Evolutionary conservation across 2,888 invertebrate genomes (phyloP), one percentile per base, ranked within the genome.

Genomic region (Heliconius sara): DNA sequence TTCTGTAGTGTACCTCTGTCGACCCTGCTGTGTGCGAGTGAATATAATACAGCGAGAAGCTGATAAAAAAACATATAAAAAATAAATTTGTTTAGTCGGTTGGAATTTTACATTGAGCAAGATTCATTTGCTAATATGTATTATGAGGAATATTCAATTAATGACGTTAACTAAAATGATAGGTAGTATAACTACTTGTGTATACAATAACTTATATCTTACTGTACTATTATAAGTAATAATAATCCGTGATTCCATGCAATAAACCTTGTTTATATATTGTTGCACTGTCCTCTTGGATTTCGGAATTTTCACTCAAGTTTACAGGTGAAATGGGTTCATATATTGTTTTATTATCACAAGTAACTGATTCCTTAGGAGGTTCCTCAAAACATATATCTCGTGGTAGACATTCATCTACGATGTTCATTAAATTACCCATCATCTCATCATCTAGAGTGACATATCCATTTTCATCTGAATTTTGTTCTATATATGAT

Each of bases 321-420:
- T 88, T 89, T 22, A 88, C 89, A n/a, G 93, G 91, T 25, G 92
- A 92, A 80, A 92, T 89, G 0, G 91, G 91, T 83, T 93, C 92
- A 79, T 91, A 91, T 13, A 87, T 81, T 70, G 79, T 78, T 66
- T 82, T 77, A 52, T n/a, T 82, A 47, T 72, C 80, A n/a, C 34
- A 71, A 25, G 47, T 27, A 34, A 34, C 77, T 25, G 81, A 70
- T 22, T 83, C 13, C n/a, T 65, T 47, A 43, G 80, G 74, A 43
- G 27, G 34, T 65, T 75, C 30, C 25, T n/a, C 74, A 65, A 75
- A 43, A 52, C 84, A 74, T 27, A 79, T 47, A 34, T 79, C 79
- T 71, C 82, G 80, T 5, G 83, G 80, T n/a, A 91, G 82, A 60
- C 83, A 84, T 3, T 84, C 84, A 79, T 91, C 87, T 43, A 92